Evolutionary conservation across 2,797 vertebrate species (phyloP).

Genomic region (Sebastes taczanowskii): DNA sequence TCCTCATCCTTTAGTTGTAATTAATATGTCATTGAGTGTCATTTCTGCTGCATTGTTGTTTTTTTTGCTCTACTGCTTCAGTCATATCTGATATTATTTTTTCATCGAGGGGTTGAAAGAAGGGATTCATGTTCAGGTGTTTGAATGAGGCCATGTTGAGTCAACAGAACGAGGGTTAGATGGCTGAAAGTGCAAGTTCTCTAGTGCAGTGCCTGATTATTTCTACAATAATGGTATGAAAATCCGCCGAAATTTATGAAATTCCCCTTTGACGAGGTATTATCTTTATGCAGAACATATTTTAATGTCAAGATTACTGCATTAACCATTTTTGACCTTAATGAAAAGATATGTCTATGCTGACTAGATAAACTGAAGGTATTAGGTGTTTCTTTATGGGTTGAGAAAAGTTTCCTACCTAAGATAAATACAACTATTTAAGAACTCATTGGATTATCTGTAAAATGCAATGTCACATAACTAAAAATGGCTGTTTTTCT

Average conservation of each 20-base stretch:
- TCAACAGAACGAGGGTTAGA: background rate
- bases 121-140: slow-evolving; percentile 17
- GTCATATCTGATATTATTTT: slow-evolving; percentile 31
- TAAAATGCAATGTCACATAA: background rate
- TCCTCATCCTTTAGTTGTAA: background rate
- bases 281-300: slow-evolving; percentile 3
- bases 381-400: background rate
- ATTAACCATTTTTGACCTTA: background rate
- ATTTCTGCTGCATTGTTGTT: slow-evolving; percentile 2
- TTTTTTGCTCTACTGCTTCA: background rate
- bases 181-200: background rate
- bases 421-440: background rate
- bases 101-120: slow-evolving; percentile 6
- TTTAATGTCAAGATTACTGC: background rate
- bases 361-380: background rate
- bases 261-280: slow-evolving; percentile 8
- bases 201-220: slow-evolving; percentile 16
- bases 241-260: background rate
- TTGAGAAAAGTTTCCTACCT: background rate
- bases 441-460: background rate
- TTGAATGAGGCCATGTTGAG: background rate
- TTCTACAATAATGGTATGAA: background rate
- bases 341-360: background rate
- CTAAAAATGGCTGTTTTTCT: background rate
- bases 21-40: slow-evolving; percentile 4